Evolutionary conservation across 2,888 invertebrate genomes (phyloP), one percentile per base, ranked within the genome.

Genomic region (Oscheius onirici): DNA sequence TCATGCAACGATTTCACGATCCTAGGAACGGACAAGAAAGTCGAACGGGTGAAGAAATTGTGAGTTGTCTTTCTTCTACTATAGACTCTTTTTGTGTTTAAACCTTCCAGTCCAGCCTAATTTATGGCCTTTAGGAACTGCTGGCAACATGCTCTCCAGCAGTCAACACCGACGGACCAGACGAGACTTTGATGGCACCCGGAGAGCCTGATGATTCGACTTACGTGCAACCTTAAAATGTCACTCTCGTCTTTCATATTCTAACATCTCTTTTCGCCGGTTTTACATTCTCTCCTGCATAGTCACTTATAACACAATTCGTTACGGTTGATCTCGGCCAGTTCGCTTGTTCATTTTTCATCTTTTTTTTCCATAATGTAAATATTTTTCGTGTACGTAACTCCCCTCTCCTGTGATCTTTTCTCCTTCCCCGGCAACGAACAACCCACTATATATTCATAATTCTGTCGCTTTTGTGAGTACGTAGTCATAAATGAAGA

Each of bases 1-100:
- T 86, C 43, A 71, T 79, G 28, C 84, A 86, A 65, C 72, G 86
- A 49, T 83, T 84, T 72, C 63, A 63, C 34, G 63, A 63, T 49
- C 63, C 63, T 3, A 46, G 63, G 34, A 63, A 49, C 46, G n/a
- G 24, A 5, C 49, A 63, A n/a, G 63, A 49, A 49, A 28, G 55
- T 15, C 55, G 55, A 13, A 55, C 55, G 17, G 58, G 22, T 15
- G 63, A 63, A 46, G 63, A 63, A 49, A 49, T 63, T 60, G 60
- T 60, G 24, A 13, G 60, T 43, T 43, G 8, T 34, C 34, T 34
- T 34, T 34, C 3, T 34, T 34, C 34, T 8, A 34, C 34, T 52
- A 17, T n/a, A n/a, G n/a, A n/a, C n/a, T n/a, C n/a, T n/a, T n/a
- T n/a, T n/a, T n/a, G n/a, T n/a, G n/a, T n/a, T n/a, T n/a, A n/a